Conservation (phyloP, 2,797 vertebrate genomes). For the Phoeniculus purpureus region DNA sequence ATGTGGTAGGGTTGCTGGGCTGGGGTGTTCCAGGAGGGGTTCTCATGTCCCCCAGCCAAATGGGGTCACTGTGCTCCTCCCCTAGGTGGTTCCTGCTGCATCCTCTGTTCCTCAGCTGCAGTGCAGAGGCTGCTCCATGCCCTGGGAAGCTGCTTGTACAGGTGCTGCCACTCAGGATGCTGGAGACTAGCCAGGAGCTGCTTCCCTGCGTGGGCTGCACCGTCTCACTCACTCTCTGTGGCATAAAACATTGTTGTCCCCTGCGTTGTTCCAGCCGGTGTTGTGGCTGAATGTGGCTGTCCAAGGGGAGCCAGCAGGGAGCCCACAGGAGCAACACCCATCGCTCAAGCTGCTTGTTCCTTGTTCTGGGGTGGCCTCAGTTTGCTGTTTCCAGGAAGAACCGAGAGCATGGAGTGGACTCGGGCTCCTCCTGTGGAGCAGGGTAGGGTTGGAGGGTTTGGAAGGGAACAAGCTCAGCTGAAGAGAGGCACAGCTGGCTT, state of each 20-base stretch:
- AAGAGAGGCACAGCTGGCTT: background rate
- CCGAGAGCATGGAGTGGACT: background rate
- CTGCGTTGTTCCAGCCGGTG: background rate
- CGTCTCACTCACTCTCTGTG: accelerated
- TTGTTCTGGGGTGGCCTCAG: background rate
- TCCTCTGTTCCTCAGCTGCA: slow-evolving; percentile 21
- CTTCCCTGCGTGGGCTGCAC: background rate
- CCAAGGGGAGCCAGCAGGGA: background rate
- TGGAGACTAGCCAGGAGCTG: background rate
- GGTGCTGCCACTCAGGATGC: slow-evolving; percentile 23
- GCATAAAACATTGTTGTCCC: background rate
- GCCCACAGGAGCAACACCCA: background rate
- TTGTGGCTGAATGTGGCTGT: background rate
- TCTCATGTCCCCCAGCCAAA: background rate
- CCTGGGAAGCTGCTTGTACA: background rate
- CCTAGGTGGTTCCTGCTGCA: background rate
- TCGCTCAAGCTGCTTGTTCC: background rate
- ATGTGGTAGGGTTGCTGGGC: background rate
- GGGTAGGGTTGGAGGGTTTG: background rate
- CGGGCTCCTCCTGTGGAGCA: background rate
- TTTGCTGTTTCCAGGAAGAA: background rate
- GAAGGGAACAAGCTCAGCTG: background rate
- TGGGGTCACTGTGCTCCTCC: background rate
- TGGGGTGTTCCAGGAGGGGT: background rate
- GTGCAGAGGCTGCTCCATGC: background rate